phyloP scores from a whole-genome alignment of 2,888 invertebrate species.

The Dermolepida albohirtum region DNA sequence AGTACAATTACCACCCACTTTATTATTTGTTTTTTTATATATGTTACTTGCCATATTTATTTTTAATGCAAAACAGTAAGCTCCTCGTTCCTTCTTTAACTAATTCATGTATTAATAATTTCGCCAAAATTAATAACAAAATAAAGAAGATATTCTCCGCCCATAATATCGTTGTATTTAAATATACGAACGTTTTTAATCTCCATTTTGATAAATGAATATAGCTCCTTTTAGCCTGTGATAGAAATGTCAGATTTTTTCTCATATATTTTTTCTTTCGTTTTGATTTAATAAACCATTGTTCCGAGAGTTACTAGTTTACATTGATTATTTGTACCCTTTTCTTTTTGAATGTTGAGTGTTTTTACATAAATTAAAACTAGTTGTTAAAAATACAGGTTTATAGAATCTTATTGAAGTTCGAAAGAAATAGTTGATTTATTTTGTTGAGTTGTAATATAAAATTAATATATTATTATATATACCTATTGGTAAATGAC shows the following conservation, averaged over 20 bases:
- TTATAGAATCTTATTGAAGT: neutral
- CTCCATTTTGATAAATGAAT: constrained; percentile 43
- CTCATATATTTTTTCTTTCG: constrained; percentile 46
- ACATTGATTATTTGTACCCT: constrained; percentile 47
- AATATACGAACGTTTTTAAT: constrained; percentile 43
- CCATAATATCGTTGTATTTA: constrained; percentile 37
- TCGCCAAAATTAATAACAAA: constrained; percentile 29
- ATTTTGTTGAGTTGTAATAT: too few species aligned
- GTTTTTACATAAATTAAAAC: neutral
- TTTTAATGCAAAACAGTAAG: constrained; percentile 38
- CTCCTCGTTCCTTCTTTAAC: constrained; percentile 25
- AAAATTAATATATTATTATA: too few species aligned
- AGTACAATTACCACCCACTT: constrained; percentile 57
- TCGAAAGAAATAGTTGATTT: neutral
- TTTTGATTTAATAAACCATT: constrained; percentile 36
- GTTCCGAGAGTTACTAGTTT: constrained; percentile 46
- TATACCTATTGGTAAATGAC: too few species aligned
- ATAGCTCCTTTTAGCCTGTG: constrained; percentile 64
- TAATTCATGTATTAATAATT: constrained; percentile 28
- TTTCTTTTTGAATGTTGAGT: constrained; percentile 17
- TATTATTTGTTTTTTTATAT: constrained; percentile 25
- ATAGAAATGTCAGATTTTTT: constrained; percentile 54
- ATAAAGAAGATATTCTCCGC: constrained; percentile 41
- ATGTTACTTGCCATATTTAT: constrained; percentile 59
- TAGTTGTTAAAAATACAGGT: constrained; percentile 3